phyloP scores from a whole-genome alignment of 1,140 invertebrate genomes.

The Chrysomallon squamiferum region DNA sequence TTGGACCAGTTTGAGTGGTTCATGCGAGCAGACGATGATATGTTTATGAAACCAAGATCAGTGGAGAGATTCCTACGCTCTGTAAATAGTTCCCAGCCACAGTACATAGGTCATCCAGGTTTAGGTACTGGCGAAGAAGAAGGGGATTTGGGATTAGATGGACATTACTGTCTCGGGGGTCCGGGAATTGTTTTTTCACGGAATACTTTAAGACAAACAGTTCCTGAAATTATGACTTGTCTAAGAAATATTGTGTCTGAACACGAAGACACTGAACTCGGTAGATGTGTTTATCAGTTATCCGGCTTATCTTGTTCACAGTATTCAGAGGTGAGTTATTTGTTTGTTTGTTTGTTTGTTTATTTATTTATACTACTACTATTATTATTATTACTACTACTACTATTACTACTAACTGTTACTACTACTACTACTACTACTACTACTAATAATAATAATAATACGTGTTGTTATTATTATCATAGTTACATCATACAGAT shows the following conservation, averaged over 20 bases:
- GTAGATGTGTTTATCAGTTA: slow-evolving; percentile 86
- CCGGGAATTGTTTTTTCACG: slow-evolving; percentile 81
- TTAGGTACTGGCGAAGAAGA: slow-evolving; percentile 75
- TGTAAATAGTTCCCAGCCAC: slow-evolving; percentile 82
- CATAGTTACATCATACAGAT: no score
- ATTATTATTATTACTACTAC: no score
- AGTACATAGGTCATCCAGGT: slow-evolving; percentile 73
- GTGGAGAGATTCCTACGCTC: slow-evolving; percentile 83
- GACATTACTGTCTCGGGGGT: slow-evolving; percentile 83
- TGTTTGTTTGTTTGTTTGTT: no score
- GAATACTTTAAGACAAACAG: slow-evolving; percentile 57
- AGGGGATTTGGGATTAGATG: neutral
- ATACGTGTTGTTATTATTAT: no score
- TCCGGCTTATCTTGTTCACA: slow-evolving; percentile 5
- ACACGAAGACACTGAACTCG: slow-evolving; percentile 97
- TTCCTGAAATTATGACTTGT: slow-evolving; percentile 72
- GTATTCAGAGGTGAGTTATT: no score
- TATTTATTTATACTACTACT: no score
- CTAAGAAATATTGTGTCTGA: slow-evolving; percentile 88
- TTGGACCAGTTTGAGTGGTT: slow-evolving; percentile 93
- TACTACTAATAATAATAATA: no score
- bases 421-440: no score
- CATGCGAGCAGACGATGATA: slow-evolving; percentile 93
- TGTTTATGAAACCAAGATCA: slow-evolving; percentile 86
- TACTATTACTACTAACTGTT: no score